Conservation (phyloP, 2,113 vertebrate genomes). For the Lipotes vexillifer region DNA sequence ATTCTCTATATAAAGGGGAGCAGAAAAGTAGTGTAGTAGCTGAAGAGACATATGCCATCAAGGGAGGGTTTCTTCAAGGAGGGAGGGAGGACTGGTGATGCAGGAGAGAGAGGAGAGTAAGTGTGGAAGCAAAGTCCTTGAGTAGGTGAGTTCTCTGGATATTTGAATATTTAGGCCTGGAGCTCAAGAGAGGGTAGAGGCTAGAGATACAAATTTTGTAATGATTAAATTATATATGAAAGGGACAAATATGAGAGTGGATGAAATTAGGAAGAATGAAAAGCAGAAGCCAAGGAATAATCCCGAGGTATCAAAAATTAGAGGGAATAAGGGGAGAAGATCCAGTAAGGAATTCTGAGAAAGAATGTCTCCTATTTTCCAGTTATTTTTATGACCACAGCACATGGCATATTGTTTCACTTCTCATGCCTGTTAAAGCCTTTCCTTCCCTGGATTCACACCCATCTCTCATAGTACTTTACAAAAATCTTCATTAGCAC, state of each 20-base stretch:
- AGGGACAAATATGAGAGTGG: not conserved
- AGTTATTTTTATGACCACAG: not conserved
- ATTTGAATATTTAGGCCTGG: not conserved
- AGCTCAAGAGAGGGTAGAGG: not conserved
- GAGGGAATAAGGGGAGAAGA: not conserved
- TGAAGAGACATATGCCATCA: not conserved
- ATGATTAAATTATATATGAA: not conserved
- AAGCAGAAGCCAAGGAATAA: not conserved
- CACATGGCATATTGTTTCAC: not conserved
- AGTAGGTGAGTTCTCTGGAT: not conserved
- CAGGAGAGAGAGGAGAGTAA: not conserved
- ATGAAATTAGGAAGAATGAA: not conserved
- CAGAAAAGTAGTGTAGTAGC: not conserved
- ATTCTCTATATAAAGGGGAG: not conserved
- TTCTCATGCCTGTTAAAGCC: not conserved
- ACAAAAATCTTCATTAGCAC: conserved; percentile 31
- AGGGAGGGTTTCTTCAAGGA: not conserved
- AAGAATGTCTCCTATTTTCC: not conserved
- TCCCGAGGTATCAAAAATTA: not conserved
- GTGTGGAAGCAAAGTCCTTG: not conserved
- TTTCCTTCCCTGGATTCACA: conserved; percentile 2
- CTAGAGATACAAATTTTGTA: not conserved
- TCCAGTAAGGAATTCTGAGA: not conserved
- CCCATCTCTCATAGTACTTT: not conserved
- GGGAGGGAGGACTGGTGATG: not conserved